Evolutionary conservation across 1,140 invertebrate genomes (phyloP).

Genomic region (Pseudomyrmex flavicornis): DNA sequence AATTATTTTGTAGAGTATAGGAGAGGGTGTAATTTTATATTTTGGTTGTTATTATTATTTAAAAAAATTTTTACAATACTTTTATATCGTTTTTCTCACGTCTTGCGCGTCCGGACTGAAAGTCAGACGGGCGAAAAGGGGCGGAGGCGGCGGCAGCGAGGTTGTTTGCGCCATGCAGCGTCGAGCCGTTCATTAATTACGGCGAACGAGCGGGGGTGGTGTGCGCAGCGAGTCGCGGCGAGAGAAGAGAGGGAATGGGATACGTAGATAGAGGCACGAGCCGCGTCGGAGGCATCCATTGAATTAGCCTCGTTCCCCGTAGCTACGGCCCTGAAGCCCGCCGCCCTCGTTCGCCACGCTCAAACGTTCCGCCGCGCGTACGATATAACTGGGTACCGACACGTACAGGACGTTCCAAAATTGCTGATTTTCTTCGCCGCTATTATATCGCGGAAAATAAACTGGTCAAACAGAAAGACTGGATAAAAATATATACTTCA

Average conservation of each 20-base stretch:
- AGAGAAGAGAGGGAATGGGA: slow-evolving; percentile 20
- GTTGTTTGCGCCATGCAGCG: slow-evolving; percentile 61
- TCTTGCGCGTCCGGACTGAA: slow-evolving; percentile 2
- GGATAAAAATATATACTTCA: too few relatives aligned
- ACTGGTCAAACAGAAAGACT: too few relatives aligned
- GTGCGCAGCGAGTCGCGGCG: slow-evolving; percentile 42
- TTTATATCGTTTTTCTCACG: slow-evolving; percentile 10
- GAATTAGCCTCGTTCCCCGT: slow-evolving; percentile 69
- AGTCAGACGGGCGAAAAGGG: slow-evolving; percentile 26
- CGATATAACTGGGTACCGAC: slow-evolving; percentile 55
- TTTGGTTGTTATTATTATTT: neutral
- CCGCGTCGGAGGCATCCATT: slow-evolving; percentile 67
- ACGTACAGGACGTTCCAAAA: slow-evolving; percentile 47
- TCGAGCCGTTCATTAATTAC: slow-evolving; percentile 69
- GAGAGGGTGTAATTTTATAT: neutral
- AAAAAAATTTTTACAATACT: neutral
- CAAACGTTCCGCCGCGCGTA: slow-evolving; percentile 62
- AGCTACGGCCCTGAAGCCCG: slow-evolving; percentile 52
- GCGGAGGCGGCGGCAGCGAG: slow-evolving; percentile 26
- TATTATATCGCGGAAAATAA: neutral
- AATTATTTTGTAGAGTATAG: neutral
- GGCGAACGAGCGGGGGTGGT: slow-evolving; percentile 52
- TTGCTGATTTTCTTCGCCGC: neutral
- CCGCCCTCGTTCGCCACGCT: slow-evolving; percentile 60
- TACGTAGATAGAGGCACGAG: slow-evolving; percentile 61